Conservation (phyloP, 2,113 vertebrate genomes). For the Microcebus griseorufus region DNA sequence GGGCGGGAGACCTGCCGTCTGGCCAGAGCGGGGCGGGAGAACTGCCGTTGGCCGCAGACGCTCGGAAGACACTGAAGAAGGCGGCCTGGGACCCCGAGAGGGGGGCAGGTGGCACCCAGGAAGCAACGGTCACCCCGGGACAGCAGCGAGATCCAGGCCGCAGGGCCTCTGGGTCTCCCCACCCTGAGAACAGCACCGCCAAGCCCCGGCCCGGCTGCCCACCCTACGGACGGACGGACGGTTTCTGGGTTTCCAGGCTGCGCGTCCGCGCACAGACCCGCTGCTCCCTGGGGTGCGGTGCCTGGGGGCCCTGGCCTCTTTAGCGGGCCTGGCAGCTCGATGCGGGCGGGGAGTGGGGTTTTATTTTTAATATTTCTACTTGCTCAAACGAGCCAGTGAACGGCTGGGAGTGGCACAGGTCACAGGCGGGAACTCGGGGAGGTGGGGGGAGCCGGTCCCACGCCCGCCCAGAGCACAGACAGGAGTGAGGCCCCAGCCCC, state of each 20-base stretch:
- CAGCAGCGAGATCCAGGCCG: background rate
- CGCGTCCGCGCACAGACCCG: rapidly evolving
- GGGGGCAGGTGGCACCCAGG: background rate
- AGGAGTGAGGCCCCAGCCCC: background rate
- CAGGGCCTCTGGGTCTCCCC: background rate
- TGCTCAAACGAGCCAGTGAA: background rate
- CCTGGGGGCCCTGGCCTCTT: conserved; percentile 36
- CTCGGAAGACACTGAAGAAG: background rate
- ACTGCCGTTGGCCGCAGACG: background rate
- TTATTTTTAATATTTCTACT: conserved; percentile 53
- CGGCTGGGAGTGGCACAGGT: background rate
- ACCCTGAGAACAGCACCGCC: background rate
- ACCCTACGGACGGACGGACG: background rate
- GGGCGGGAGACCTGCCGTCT: no score
- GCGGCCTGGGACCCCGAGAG: background rate
- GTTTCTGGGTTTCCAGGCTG: conserved; percentile 80
- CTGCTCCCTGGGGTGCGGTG: background rate
- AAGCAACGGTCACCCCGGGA: background rate
- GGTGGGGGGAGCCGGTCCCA: background rate
- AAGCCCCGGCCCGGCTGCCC: background rate
- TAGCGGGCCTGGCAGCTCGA: conserved; percentile 12
- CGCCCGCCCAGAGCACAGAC: background rate
- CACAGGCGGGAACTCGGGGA: background rate
- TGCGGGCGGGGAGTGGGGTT: rapidly evolving
- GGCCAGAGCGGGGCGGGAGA: no score